These are phyloP conservation scores for Apamea epomidion DNA, from an alignment of 2,888 invertebrate genomes.

Conservation along the genomic window DNA sequence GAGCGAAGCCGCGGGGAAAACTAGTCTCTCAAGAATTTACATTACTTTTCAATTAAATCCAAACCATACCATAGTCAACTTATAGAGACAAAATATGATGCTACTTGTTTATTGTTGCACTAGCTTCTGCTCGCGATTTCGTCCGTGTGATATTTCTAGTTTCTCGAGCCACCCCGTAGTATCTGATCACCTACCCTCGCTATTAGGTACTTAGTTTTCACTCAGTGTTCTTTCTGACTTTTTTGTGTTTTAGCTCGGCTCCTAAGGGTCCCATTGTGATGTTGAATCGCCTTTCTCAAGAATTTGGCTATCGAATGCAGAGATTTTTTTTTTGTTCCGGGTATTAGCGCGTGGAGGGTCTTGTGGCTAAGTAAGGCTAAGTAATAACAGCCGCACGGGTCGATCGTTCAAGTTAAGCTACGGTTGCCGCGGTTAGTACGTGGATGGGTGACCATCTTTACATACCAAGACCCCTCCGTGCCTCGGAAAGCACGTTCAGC, in stretches of 20 bases:
- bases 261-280: neutral
- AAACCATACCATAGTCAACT: constrained; percentile 20
- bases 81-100: constrained; percentile 15
- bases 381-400: no score
- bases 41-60: constrained; percentile 31
- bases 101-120: constrained; percentile 32
- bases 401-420: no score
- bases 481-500: no score
- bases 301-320: neutral
- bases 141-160: neutral
- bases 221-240: no score
- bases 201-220: no score
- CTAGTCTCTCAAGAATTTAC: constrained; percentile 7
- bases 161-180: no score
- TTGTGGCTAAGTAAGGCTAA: no score
- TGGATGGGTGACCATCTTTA: no score
- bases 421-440: no score
- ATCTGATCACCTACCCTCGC: no score
- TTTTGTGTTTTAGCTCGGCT: no score
- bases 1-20: neutral
- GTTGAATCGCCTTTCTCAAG: neutral
- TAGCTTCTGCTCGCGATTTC: neutral
- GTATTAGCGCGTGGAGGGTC: neutral
- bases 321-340: neutral
- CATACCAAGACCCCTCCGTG: no score